Evolutionary conservation across 2,888 invertebrate genomes (phyloP).

Genomic region (Bhutanitis thaidina): DNA sequence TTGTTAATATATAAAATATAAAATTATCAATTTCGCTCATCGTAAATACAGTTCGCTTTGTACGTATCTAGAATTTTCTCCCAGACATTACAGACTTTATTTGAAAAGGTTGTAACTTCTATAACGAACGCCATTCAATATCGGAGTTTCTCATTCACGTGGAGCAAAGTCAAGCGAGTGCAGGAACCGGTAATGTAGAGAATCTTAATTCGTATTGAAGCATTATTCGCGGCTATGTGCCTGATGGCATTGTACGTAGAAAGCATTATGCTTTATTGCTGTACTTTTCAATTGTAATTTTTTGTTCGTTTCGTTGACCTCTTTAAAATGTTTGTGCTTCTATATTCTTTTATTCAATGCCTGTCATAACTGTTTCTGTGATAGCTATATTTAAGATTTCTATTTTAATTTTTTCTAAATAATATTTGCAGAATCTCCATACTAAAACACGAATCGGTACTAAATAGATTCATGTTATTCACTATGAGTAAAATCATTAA

Average conservation of each 20-base stretch:
- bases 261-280: conserved; percentile 14
- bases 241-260: conserved; percentile 15
- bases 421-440: too few species aligned
- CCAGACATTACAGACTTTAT: conserved; percentile 8
- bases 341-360: neutral
- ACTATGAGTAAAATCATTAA: too few species aligned
- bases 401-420: too few species aligned
- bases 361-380: too few species aligned
- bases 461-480: too few species aligned
- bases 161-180: conserved; percentile 15
- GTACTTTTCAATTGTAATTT: conserved; percentile 14
- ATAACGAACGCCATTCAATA: conserved; percentile 21
- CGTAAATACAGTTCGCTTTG: neutral
- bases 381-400: too few species aligned
- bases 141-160: conserved; percentile 14
- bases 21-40: neutral
- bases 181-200: conserved; percentile 17
- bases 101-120: conserved; percentile 17
- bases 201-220: conserved; percentile 21
- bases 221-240: conserved; percentile 10
- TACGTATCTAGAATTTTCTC: conserved; percentile 2
- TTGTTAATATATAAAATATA: too few species aligned
- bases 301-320: neutral
- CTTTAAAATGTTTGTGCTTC: conserved; percentile 5
- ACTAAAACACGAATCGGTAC: too few species aligned